Percentiles rank a stretch among this genome's conserved stretches.
Evolutionary conservation across 2,113 vertebrate species (phyloP).

Genomic region (Turdus rufiventris): DNA sequence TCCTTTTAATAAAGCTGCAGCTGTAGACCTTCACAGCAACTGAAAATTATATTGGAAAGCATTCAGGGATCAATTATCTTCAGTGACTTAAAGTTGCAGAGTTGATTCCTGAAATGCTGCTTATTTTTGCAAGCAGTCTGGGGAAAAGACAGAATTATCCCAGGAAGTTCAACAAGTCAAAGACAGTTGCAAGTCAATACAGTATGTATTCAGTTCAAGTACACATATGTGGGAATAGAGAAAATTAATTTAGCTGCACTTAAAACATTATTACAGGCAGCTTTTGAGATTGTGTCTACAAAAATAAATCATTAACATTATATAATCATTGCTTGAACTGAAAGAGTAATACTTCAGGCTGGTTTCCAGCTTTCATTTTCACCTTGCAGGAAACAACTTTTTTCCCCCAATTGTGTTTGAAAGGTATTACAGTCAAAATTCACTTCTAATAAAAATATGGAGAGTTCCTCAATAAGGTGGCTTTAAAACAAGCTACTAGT

Average conservation of each 20-base stretch:
- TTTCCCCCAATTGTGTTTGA: neutral
- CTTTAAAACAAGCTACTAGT: constrained; percentile 33
- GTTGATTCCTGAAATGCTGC: constrained; percentile 1
- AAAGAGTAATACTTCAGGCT: neutral
- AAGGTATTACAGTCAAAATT: neutral
- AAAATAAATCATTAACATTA: constrained; percentile 13
- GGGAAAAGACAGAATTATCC: neutral
- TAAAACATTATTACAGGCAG: neutral
- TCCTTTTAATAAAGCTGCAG: neutral
- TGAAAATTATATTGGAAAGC: neutral
- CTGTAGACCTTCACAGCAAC: neutral
- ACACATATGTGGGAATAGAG: neutral
- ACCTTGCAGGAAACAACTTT: neutral
- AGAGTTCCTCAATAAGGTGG: neutral
- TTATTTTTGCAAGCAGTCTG: neutral
- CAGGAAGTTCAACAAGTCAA: constrained; percentile 14
- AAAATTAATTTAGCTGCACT: neutral
- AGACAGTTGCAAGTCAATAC: neutral
- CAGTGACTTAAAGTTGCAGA: neutral
- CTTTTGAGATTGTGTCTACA: neutral
- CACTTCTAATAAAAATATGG: neutral
- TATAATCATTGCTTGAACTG: neutral
- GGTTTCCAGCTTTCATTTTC: constrained; percentile 16
- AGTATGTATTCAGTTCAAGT: neutral
- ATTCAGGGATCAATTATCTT: neutral